Evolutionary conservation across 2,797 vertebrate species (phyloP).

Genomic region (Antrozous pallidus): DNA sequence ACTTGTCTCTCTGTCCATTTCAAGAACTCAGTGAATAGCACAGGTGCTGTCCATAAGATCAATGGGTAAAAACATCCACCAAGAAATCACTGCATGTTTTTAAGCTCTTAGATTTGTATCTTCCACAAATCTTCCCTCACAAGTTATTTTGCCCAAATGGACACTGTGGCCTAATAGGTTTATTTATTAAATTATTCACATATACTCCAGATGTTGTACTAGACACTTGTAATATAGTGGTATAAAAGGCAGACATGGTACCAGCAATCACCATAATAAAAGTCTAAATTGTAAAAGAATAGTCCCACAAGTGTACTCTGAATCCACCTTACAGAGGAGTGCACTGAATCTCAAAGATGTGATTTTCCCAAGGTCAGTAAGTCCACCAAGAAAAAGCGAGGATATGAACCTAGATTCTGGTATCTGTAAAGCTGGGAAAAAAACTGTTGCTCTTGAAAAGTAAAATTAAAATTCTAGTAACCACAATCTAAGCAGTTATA

Average conservation of each 20-base stretch:
- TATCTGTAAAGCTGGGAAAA: background rate
- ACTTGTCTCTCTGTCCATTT: slow-evolving; percentile 60
- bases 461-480: background rate
- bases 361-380: background rate
- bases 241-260: background rate
- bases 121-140: background rate
- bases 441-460: background rate
- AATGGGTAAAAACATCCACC: slow-evolving; percentile 22
- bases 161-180: background rate
- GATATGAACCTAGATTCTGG: background rate
- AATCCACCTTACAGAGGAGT: background rate
- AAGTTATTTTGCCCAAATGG: background rate
- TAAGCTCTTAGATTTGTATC: background rate
- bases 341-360: background rate
- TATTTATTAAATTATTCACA: slow-evolving; percentile 1
- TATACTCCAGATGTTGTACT: background rate
- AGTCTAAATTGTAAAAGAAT: background rate
- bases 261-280: background rate
- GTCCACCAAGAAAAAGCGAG: background rate
- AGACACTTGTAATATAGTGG: background rate
- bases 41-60: slow-evolving; percentile 64
- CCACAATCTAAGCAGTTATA: background rate
- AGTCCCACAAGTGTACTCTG: background rate
- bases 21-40: slow-evolving; percentile 64
- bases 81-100: slow-evolving; percentile 17